Evolutionary conservation across 2,113 vertebrate genomes (phyloP).

Genomic region (Periophthalmodon schlosseri): DNA sequence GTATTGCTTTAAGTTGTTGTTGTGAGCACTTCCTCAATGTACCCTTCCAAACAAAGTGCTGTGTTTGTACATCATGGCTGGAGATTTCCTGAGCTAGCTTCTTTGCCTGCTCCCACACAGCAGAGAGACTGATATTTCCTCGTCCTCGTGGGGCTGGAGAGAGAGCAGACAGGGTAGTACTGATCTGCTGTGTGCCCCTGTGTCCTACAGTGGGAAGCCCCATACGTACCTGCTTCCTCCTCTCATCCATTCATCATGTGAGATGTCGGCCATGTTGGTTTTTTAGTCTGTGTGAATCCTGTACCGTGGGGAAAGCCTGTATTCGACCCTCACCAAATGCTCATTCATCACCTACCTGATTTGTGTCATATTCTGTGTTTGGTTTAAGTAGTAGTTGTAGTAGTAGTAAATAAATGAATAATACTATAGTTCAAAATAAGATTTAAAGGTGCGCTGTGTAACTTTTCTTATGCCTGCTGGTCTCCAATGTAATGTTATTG

Average conservation of each 20-base stretch:
- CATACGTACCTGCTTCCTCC: constrained; percentile 21
- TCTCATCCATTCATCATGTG: constrained; percentile 59
- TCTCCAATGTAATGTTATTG: no score
- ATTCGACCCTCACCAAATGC: constrained; percentile 22
- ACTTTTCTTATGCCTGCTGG: no score
- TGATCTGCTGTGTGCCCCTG: constrained; percentile 8
- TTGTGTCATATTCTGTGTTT: constrained; percentile 9
- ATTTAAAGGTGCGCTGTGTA: background rate
- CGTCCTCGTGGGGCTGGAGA: constrained; percentile 23
- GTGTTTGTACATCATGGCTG: constrained; percentile 7
- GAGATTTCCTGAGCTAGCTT: constrained; percentile 21
- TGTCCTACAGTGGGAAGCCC: constrained; percentile 14
- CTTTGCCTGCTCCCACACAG: constrained; percentile 22
- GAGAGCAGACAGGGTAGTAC: constrained; percentile 10
- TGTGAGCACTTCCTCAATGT: background rate
- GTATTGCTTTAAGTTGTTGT: no score
- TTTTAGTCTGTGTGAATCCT: constrained; percentile 45
- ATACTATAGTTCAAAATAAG: no score
- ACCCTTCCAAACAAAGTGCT: constrained; percentile 19
- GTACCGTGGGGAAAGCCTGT: constrained; percentile 14
- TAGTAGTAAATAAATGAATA: no score
- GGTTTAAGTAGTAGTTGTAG: no score
- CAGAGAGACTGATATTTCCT: constrained; percentile 27
- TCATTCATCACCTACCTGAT: constrained; percentile 56
- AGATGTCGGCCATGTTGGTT: constrained; percentile 58